phyloP scores from a whole-genome alignment of 1,140 invertebrate species.

The Diuraphis noxia region DNA sequence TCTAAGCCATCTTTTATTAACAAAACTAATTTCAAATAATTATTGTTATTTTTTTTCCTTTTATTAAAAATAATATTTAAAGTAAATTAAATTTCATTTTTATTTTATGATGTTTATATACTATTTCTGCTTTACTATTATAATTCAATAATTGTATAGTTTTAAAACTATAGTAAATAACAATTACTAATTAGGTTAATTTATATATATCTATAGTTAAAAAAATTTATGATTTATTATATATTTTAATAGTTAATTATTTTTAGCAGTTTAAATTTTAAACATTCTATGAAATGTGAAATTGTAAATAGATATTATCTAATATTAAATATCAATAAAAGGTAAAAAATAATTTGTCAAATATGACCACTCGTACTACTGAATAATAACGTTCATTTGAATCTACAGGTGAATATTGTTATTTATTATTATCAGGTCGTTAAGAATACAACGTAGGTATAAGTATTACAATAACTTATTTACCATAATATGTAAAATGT shows the following conservation, averaged over 20 bases:
- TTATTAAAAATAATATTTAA: not conserved
- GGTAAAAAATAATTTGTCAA: not conserved
- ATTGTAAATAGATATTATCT: not conserved
- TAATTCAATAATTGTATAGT: not conserved
- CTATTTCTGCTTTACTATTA: too few species aligned
- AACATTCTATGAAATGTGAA: not conserved
- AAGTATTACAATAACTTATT: not conserved
- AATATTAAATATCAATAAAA: not conserved
- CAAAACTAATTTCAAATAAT: not conserved
- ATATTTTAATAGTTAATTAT: not conserved
- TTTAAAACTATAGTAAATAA: not conserved
- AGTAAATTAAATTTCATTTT: not conserved
- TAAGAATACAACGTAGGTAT: not conserved
- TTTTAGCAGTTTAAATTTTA: not conserved
- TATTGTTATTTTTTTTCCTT: not conserved
- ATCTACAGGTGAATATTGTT: not conserved
- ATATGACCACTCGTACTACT: not conserved
- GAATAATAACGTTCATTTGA: not conserved
- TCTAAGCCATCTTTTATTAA: not conserved
- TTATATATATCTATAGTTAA: not conserved
- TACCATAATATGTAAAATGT: not conserved
- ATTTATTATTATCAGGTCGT: not conserved
- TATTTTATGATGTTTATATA: too few species aligned
- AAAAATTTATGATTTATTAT: not conserved
- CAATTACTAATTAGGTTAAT: not conserved